Conservation (phyloP, 1,140 invertebrate genomes). For the Eriosoma lanigerum region DNA sequence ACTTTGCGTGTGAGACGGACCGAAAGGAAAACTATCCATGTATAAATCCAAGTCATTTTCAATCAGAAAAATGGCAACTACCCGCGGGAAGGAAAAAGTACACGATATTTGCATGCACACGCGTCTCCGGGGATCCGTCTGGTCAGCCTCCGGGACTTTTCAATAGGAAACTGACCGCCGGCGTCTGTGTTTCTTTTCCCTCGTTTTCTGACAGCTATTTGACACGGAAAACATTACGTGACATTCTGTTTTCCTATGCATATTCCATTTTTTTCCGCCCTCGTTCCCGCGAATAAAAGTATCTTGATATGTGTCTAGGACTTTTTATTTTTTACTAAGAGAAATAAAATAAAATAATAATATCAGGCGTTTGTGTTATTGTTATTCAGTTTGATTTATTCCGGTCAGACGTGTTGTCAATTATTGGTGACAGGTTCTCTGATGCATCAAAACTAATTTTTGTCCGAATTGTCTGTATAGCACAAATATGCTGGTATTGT, state of each 20-base stretch:
- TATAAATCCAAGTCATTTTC: conserved; percentile 52
- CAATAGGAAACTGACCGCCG: conserved; percentile 5
- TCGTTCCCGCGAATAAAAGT: not conserved
- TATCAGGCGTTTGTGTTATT: not conserved
- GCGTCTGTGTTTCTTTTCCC: too few species aligned
- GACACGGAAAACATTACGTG: conserved; percentile 47
- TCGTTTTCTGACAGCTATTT: conserved; percentile 47
- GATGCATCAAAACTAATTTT: not conserved
- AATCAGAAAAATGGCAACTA: conserved; percentile 48
- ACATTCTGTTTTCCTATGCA: not conserved
- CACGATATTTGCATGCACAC: conserved; percentile 43
- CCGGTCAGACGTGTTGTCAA: not conserved
- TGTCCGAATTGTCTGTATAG: too few species aligned
- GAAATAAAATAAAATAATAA: conserved; percentile 3
- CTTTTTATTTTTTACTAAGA: not conserved
- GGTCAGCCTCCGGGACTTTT: conserved; percentile 38
- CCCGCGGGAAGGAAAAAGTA: not conserved
- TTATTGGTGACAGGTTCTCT: not conserved
- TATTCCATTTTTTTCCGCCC: conserved; percentile 6
- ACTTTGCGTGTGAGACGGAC: conserved; percentile 41
- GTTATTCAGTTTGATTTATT: conserved; percentile 7
- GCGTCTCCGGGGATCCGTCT: conserved; percentile 41
- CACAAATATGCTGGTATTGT: too few species aligned
- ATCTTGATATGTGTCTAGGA: conserved; percentile 20
- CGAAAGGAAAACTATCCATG: conserved; percentile 40